Base-by-base conservation (phyloP, 2,113 vertebrate species). In the Antigone vipio region DNA sequence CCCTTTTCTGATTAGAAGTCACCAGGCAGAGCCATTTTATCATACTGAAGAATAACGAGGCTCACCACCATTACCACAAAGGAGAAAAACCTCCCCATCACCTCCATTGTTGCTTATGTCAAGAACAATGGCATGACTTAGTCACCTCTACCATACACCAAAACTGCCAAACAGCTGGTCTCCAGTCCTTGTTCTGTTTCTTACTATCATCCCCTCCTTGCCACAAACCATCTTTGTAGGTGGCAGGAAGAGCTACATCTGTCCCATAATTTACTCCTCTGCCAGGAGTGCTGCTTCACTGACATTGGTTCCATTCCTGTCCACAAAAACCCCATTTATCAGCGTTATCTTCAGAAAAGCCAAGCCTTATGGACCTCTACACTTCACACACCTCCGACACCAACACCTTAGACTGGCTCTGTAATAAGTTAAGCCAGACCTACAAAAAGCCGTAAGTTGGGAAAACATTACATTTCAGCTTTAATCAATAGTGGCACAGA, bases 1-100 rank as follows among this genome's bases (percentile, higher is more conserved):
- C 18, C 24, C 40, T 79, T 72, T 44, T 59, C 35, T 56, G 17
- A 35, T 44, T 29, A 68, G 40, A 81, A 72, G 40, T 45, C 58
- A 56, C 23, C 40, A 79, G 49, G 35, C 29, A 68, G 35, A 94
- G 49, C 7, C 69, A 8, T 85, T 88, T 76, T 72, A 22, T 75
- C 55, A 26, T 24, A 52, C 2, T 40, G 32, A 72, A 75, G 18
- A 77, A 32, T 1, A 69, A 5, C 2, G 21, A 85, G 44, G 49
- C 52, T 62, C 12, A 9, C 15, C 0, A 0, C 15, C n/a, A 2
- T 34, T 56, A 34, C 26, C 18, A 35, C 71, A 50, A 78, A 23
- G 50, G 85, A 62, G 23, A 73, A 80, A 56, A 66, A 23, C 13
- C 21, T 67, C 56, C 22, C 24, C 3, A 14, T 74, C 22, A 20